A percentile compares a stretch with the other conserved stretches of the same genome.
Conservation (phyloP, 2,113 vertebrate species). For the Callocephalon fimbriatum region DNA sequence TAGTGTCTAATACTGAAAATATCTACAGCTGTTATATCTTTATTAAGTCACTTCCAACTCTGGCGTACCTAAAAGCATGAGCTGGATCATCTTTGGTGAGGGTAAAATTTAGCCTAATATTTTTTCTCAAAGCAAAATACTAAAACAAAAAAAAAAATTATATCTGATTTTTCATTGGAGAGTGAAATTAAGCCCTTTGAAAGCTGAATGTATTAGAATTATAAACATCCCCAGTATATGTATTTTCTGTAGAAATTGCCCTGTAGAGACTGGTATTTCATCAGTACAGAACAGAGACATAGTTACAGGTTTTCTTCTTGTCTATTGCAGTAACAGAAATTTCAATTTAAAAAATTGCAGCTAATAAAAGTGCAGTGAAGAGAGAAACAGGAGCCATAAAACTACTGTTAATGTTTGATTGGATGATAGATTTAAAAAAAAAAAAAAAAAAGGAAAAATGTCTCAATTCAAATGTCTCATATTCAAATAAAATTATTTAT, state of each 20-base stretch:
- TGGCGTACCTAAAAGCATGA: not conserved
- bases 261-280: not conserved
- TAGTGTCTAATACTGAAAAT: not conserved
- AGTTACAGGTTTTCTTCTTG: not conserved
- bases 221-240: not conserved
- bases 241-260: not conserved
- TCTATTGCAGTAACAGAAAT: conserved; percentile 2
- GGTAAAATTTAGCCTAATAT: not conserved
- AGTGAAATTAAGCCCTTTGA: not conserved
- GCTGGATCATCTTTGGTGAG: not conserved
- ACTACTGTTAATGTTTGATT: not conserved
- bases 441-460: not conserved
- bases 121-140: not conserved
- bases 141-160: not conserved
- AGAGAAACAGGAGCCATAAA: not conserved
- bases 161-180: not conserved
- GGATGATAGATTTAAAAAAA: not conserved
- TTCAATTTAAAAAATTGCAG: not conserved
- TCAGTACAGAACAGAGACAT: not conserved
- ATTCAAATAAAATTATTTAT: not conserved
- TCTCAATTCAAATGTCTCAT: not conserved
- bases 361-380: not conserved
- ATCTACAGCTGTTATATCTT: not conserved
- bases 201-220: not conserved
- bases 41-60: not conserved